Base-by-base conservation (phyloP, 1,140 invertebrate species). In the Eurosta solidaginis region DNA sequence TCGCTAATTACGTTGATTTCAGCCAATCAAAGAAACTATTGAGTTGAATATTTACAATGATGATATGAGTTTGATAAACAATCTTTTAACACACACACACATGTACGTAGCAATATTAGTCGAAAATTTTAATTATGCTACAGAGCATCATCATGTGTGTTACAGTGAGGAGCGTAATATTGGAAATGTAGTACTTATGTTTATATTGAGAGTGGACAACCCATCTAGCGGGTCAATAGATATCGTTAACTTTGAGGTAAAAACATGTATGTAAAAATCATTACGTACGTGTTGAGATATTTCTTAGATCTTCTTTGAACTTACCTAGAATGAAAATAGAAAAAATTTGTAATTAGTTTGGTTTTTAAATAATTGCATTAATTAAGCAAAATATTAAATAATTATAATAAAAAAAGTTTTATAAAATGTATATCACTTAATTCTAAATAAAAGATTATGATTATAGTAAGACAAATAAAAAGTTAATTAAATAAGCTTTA, bases 71-170 rank as follows among this genome's bases (percentile, higher is more conserved):
- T 40, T 68, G 59, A 68, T 68, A 42, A 68, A 68, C 3, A 59
- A 59, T 33, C 29, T 33, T 40, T 68, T 27, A 5, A 29, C 36
- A 68, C 17, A 68, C 36, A 40, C 22, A 68, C 36, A 68, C n/a
- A n/a, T n/a, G n/a, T n/a, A n/a, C n/a, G n/a, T n/a, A 68, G 59
- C n/a, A 42, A 68, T 68, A 22, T 68, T 68, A 68, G 40, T 68
- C 40, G 59, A 68, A 68, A 68, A 68, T 68, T 20, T 68, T 68
- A 68, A 68, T 68, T 68, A n/a, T n/a, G n/a, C n/a, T n/a, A 68
- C 2, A 22, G 17, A 27, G 4, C 54, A 59, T 59, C 10, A 52
- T 9, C 17, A 63, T 63, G 3, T 40, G 59, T 36, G 17, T 40
- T 29, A 47, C 3, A 17, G n/a, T 1, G 29, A n/a, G n/a, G 14